Evolutionary conservation across 2,797 vertebrate species (phyloP).

Genomic region (Micropoecilia bifurca): DNA sequence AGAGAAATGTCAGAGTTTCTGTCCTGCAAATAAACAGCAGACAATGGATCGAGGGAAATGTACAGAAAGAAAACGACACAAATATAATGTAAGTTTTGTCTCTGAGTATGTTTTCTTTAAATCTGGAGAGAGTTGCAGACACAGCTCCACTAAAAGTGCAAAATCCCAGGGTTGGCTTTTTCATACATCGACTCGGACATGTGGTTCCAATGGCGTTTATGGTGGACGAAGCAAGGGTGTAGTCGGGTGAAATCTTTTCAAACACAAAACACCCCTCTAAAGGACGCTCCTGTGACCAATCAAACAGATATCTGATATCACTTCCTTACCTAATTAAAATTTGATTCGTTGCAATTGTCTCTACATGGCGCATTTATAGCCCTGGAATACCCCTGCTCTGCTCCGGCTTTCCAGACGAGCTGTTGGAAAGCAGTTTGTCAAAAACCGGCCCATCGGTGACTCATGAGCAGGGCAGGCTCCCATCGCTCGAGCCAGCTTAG

Average conservation of each 20-base stretch:
- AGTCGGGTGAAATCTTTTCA: constrained; percentile 28
- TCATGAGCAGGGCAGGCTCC: constrained; percentile 63
- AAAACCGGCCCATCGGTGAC: constrained; percentile 63
- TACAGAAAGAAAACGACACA: not conserved
- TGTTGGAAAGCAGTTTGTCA: constrained; percentile 47
- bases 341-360: constrained; percentile 63
- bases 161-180: not conserved
- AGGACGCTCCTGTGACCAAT: constrained; percentile 42
- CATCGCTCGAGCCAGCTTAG: constrained; percentile 44
- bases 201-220: constrained; percentile 29
- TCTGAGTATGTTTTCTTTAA: not conserved
- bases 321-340: constrained; percentile 51
- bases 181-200: constrained; percentile 32
- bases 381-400: constrained; percentile 66
- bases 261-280: constrained; percentile 11
- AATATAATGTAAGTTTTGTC: not conserved
- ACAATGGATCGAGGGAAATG: not conserved
- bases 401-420: constrained; percentile 54
- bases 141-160: not conserved
- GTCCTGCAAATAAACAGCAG: not conserved
- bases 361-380: constrained; percentile 49
- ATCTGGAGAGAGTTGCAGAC: not conserved
- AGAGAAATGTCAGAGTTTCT: not conserved
- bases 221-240: constrained; percentile 47
- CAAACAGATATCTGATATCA: constrained; percentile 52